A percentile compares a stretch with the other conserved stretches of the same genome.
phyloP scores from a whole-genome alignment of 2,888 invertebrate genomes.

The Plebejus melissa region DNA sequence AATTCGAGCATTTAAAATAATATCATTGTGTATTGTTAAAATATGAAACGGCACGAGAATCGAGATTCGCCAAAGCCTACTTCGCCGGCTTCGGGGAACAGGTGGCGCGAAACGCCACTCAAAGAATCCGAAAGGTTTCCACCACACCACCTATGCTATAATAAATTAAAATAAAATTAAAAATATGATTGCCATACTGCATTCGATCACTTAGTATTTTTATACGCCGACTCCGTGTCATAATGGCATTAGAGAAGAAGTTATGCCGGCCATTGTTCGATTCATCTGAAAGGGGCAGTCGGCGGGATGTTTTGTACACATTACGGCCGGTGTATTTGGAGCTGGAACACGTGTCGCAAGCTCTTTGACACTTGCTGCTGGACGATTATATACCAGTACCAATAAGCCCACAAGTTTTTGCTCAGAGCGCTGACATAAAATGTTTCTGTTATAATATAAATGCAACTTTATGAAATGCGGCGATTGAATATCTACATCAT shows the following conservation, averaged over 20 bases:
- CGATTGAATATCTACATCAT: not conserved
- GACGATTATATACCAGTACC: slow-evolving; percentile 38
- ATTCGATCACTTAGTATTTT: slow-evolving; percentile 18
- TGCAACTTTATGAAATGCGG: not conserved
- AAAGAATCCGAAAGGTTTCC: not conserved
- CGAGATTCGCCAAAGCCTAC: not conserved
- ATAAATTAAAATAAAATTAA: slow-evolving; percentile 19
- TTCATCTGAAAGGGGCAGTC: slow-evolving; percentile 33
- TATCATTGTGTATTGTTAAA: slow-evolving; percentile 5
- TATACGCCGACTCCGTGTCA: slow-evolving; percentile 8
- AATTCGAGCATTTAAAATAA: slow-evolving; percentile 8
- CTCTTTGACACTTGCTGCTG: slow-evolving; percentile 34
- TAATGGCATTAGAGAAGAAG: slow-evolving; percentile 25
- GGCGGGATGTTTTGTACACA: slow-evolving; percentile 33
- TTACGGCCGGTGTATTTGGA: slow-evolving; percentile 34
- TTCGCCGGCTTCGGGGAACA: not conserved
- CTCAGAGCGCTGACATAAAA: not conserved
- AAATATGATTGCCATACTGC: not conserved
- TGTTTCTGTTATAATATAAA: not conserved
- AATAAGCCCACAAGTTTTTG: slow-evolving; percentile 42
- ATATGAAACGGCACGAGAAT: not conserved
- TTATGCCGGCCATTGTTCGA: slow-evolving; percentile 25
- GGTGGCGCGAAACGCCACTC: not conserved
- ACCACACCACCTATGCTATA: slow-evolving; percentile 1
- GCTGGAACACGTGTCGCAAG: slow-evolving; percentile 35